Percentiles rank a stretch among this genome's conserved stretches.
phyloP scores from a whole-genome alignment of 2,797 vertebrate species.

The Enteromius trimaculatus region DNA sequence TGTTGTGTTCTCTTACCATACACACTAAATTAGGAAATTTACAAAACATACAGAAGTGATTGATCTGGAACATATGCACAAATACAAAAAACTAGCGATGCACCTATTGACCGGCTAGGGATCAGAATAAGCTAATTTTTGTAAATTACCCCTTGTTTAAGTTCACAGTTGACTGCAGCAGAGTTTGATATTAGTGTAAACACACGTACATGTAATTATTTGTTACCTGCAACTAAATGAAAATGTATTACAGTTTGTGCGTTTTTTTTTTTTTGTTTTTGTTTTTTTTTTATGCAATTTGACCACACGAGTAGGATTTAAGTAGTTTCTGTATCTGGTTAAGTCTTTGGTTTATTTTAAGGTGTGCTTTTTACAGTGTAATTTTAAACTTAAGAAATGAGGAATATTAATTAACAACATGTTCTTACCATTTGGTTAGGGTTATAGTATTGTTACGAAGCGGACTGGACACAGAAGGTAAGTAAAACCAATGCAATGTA shows the following conservation, averaged over 20 bases:
- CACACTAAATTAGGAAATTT: neutral
- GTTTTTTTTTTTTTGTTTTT: neutral
- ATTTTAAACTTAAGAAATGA: too few relatives aligned
- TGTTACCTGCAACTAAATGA: neutral
- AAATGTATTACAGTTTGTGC: too few relatives aligned
- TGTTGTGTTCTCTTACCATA: neutral
- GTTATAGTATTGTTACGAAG: too few relatives aligned
- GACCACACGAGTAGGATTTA: neutral
- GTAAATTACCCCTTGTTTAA: too few relatives aligned
- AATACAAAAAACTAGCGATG: too few relatives aligned
- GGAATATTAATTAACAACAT: neutral
- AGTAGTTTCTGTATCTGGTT: neutral
- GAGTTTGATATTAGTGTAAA: neutral
- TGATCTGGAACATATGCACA: neutral
- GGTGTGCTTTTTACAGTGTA: too few relatives aligned
- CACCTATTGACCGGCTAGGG: too few relatives aligned
- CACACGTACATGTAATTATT: neutral
- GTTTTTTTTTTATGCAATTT: too few relatives aligned
- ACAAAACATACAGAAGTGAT: neutral
- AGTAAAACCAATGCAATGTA: too few relatives aligned
- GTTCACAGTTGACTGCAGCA: neutral
- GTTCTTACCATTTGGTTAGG: too few relatives aligned
- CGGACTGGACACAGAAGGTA: too few relatives aligned
- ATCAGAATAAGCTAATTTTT: too few relatives aligned
- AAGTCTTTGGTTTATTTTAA: neutral